Conservation (phyloP, 2,888 invertebrate species). For the Acleris holmiana region DNA sequence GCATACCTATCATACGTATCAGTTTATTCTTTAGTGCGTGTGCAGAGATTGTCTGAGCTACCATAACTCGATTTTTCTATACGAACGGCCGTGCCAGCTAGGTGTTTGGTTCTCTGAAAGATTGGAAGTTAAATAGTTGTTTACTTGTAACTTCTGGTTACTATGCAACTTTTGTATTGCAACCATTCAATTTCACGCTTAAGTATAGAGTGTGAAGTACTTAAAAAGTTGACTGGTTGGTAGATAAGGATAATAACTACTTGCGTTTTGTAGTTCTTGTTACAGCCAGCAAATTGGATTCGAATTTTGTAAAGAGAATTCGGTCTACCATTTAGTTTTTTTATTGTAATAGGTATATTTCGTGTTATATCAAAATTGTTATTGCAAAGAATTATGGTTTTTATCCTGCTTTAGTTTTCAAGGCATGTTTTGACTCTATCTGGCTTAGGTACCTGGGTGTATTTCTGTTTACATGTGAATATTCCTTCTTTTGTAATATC, state of each 20-base stretch:
- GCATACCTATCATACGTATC: constrained; percentile 39
- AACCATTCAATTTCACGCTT: constrained; percentile 6
- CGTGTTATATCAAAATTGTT: no score
- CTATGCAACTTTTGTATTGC: constrained; percentile 16
- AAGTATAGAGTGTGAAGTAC: constrained; percentile 2
- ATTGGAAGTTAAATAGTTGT: constrained; percentile 16
- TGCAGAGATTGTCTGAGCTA: constrained; percentile 40
- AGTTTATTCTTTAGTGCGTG: constrained; percentile 21
- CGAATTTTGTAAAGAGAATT: not conserved
- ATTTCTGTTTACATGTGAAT: no score
- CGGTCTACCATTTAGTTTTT: not conserved
- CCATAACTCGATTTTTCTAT: constrained; percentile 13
- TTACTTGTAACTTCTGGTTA: constrained; percentile 25
- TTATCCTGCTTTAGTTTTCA: no score
- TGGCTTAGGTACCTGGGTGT: no score
- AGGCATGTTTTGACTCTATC: no score
- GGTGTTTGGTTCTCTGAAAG: constrained; percentile 9
- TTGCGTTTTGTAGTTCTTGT: not conserved
- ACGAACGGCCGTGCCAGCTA: constrained; percentile 40
- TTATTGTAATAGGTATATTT: no score
- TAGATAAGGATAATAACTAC: constrained; percentile 14
- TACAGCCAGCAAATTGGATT: not conserved
- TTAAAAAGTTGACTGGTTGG: constrained; percentile 8
- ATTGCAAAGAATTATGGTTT: no score
- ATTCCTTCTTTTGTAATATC: no score